Base-by-base conservation (phyloP, 1,140 invertebrate genomes). In the Prorops nasuta region DNA sequence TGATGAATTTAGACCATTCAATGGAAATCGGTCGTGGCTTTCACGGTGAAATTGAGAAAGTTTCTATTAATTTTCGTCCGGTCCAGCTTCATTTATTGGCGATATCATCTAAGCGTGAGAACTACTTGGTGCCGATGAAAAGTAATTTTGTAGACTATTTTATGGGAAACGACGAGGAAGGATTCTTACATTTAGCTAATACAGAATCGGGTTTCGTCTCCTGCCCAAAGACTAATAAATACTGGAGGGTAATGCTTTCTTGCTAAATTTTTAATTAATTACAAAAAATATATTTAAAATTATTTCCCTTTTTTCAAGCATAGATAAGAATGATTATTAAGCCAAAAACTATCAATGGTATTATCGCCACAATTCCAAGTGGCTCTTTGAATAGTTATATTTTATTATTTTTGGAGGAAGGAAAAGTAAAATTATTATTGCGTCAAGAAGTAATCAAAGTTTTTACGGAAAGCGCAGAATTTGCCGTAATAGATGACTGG, bases 191-290 rank as follows among this genome's bases (percentile, higher is more conserved):
- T 15, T 8, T 54, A 38, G 17, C 19, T n/a, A n/a, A 41, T 21
- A 54, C 51, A 9, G 39, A 54, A 17, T 49, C 47, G n/a, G 8
- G 49, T 20, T 1, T 21, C 16, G 22, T 22, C 18, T 24, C 45
- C n/a, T 38, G 47, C 18, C 47, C 51, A 38, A 39, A 18, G 14
- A 24, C 15, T 1, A 38, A 34, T 21, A 34, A 51, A 50, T 15
- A 9, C 17, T 54, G 51, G 51, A 20, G 49, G 37, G 51, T 54
- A 54, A 49, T 44, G n/a, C n/a, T n/a, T n/a, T n/a, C n/a, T n/a
- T n/a, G n/a, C n/a, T n/a, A n/a, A n/a, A n/a, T n/a, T n/a, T n/a
- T n/a, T n/a, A n/a, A n/a, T n/a, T n/a, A n/a, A n/a, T n/a, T n/a
- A n/a, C n/a, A n/a, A n/a, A n/a, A n/a, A n/a, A n/a, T n/a, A n/a